Conservation (phyloP, 2,113 vertebrate species). For the Mormoops blainvillei region DNA sequence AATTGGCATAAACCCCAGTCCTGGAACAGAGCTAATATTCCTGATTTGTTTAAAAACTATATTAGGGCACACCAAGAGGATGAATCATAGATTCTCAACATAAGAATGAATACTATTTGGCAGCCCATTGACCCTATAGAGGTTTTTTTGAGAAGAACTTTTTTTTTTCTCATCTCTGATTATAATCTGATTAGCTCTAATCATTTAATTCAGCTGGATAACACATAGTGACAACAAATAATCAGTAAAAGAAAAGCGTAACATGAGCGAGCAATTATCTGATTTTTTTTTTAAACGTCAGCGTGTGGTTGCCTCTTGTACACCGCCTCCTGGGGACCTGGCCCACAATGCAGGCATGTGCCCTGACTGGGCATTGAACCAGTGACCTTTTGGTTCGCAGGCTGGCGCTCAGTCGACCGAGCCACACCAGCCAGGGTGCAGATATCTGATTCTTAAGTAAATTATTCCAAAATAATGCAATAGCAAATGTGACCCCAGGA, state of each 20-base stretch:
- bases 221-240: not conserved
- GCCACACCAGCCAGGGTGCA: too few species aligned
- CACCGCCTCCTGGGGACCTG: too few species aligned
- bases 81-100: slow-evolving; percentile 15
- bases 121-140: slow-evolving; percentile 4
- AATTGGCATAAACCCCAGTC: slow-evolving; percentile 8
- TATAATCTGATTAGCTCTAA: slow-evolving; percentile 60
- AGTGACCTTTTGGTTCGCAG: too few species aligned
- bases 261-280: not conserved
- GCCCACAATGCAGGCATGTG: too few species aligned
- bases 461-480: not conserved
- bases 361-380: too few species aligned
- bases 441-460: slow-evolving; percentile 4
- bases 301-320: too few species aligned
- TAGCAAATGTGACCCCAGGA: not conserved
- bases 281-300: too few species aligned
- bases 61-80: slow-evolving; percentile 11
- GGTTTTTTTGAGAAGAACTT: not conserved
- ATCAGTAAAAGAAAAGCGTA: slow-evolving; percentile 11
- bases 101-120: not conserved
- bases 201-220: slow-evolving; percentile 50
- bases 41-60: slow-evolving; percentile 48
- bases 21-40: slow-evolving; percentile 32
- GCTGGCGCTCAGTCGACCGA: too few species aligned
- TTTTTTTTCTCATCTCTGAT: slow-evolving; percentile 44